Conservation (phyloP, 2,888 invertebrate species). For the Dicyrtomina minuta region DNA sequence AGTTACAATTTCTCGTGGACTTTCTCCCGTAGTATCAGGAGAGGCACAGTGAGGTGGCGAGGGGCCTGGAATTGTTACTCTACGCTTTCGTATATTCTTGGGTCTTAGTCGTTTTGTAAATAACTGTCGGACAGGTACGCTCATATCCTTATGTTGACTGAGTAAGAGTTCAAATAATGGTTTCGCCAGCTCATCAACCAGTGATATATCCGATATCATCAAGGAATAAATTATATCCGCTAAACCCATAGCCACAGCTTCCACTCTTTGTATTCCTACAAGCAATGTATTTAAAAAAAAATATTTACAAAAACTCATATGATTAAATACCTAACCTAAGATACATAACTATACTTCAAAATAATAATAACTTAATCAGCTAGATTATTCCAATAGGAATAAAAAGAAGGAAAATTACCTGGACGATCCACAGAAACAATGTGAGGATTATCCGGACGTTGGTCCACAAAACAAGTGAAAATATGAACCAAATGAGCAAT, state of each 20-base stretch:
- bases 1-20: conserved; percentile 42
- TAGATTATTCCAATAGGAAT: not conserved
- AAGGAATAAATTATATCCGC: conserved; percentile 52
- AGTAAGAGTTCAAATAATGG: conserved; percentile 46
- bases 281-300: not conserved
- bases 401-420: conserved; percentile 30
- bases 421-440: conserved; percentile 51
- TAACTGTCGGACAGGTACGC: conserved; percentile 49
- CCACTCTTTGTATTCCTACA: conserved; percentile 52
- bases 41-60: conserved; percentile 51
- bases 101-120: conserved; percentile 50
- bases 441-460: conserved; percentile 49
- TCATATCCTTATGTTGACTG: conserved; percentile 47
- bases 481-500: conserved; percentile 16
- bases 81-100: conserved; percentile 44
- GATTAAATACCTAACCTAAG: too few species aligned
- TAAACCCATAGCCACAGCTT: conserved; percentile 49
- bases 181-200: conserved; percentile 47
- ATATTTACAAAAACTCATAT: not conserved
- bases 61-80: conserved; percentile 49
- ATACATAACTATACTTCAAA: not conserved
- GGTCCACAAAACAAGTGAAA: conserved; percentile 47
- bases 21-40: conserved; percentile 49
- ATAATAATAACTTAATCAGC: not conserved
- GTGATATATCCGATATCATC: conserved; percentile 46